Base-by-base conservation (phyloP, 2,797 vertebrate genomes). In the Galagoides demidoff region DNA sequence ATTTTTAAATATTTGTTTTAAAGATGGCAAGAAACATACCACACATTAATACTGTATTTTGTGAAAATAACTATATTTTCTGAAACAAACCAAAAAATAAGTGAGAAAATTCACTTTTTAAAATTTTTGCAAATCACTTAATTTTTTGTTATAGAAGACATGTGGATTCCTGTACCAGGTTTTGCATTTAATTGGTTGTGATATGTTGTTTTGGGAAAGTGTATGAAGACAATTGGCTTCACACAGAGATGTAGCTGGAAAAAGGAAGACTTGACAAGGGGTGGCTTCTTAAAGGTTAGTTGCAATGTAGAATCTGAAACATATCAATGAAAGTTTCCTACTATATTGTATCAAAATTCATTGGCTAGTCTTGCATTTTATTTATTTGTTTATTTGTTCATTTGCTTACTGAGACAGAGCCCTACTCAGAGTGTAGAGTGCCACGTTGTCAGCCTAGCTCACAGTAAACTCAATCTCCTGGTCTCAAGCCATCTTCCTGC, bases 161-260 rank as follows among this genome's bases (percentile, higher is more conserved):
- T 7, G 31, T 85, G 29, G 55, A 85, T 92, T 89, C 37, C 27
- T 23, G 9, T 87, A 83, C 16, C 19, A 89, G 27, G 11, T 49
- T 91, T 78, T 96, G 11, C 9, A 91, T 94, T 92, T 8, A 92
- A 31, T 59, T 57, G 31, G 7, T 16, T 95, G 39, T 84, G 37
- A 84, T 63, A 87, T 39, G 2, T 70, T 87, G 85, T 89, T 89
- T 85, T 82, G 45, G 37, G 85, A 57, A 88, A 37, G 43, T n/a
- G 68, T 29, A 52, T 8, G 39, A 90, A 63, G 73, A 96, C 93
- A 92, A 52, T 14, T 76, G 77, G 10, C 6, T 19, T 92, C 37
- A 34, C 12, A 78, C 1, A 45, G 27, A 84, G 31, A 37, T 9
- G 34, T 43, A 31, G 27, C 55, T 73, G n/a, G 63, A 89, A 94